phyloP scores from a whole-genome alignment of 2,113 vertebrate species.

The Saccopteryx bilineata region DNA sequence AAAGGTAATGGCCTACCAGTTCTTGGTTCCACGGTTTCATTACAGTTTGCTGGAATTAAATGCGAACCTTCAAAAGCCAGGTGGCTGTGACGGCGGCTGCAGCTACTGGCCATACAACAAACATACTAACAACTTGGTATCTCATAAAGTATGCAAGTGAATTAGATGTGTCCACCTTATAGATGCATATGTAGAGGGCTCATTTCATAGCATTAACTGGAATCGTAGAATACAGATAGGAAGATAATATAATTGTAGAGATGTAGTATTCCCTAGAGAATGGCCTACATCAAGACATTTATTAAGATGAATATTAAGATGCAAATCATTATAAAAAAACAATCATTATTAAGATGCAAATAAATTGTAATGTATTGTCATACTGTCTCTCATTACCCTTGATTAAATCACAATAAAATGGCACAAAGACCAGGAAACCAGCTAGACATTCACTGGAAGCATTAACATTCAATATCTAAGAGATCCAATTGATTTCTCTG shows the following conservation, averaged over 20 bases:
- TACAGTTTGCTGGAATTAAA: too few relatives aligned
- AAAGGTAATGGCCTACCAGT: too few relatives aligned
- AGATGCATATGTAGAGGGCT: not conserved
- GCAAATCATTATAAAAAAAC: not conserved
- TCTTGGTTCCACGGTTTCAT: too few relatives aligned
- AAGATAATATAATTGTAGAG: not conserved
- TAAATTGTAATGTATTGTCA: not conserved
- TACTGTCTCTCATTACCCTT: not conserved
- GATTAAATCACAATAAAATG: not conserved
- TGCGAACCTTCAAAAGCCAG: too few relatives aligned
- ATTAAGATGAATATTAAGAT: not conserved
- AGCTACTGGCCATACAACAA: not conserved
- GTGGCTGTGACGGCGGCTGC: too few relatives aligned
- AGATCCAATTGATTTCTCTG: not conserved
- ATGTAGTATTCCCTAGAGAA: not conserved
- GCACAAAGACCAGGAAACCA: slow-evolving; percentile 23
- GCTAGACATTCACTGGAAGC: not conserved
- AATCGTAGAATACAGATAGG: not conserved
- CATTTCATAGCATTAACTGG: not conserved
- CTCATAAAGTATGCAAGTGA: not conserved
- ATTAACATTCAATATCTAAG: not conserved
- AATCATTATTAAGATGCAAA: not conserved
- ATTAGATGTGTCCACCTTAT: not conserved
- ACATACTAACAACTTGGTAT: not conserved
- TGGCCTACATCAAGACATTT: not conserved